Evolutionary conservation across 2,113 vertebrate species (phyloP), one percentile per base, ranked within the genome.

Genomic region (Aramus guarauna): DNA sequence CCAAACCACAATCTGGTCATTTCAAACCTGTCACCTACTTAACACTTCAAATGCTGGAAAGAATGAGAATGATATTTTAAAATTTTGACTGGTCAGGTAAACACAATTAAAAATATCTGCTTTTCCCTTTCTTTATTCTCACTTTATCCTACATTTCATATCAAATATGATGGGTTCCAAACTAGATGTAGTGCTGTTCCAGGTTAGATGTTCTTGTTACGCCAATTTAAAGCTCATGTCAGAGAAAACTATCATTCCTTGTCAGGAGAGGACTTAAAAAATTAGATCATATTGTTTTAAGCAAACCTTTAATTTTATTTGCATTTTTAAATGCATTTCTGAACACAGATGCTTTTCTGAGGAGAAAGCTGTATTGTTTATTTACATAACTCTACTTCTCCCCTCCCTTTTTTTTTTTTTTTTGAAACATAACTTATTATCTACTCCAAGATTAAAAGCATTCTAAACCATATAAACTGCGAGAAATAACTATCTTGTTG

Each of bases 401-500:
- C 88, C n/a, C 12, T 13, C 55, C 36, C 45, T 76, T 41, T 69
- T 64, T 75, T 48, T 76, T 41, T 69, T 64, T 75, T 68, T 36
- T 0, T n/a, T 80, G 90, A 95, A 84, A 56, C 85, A 87, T 97
- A 95, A 97, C 92, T 97, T 96, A 95, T 92, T 97, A 93, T 97
- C 79, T 90, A 60, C 80, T 96, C 85, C 83, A 94, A 89, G 92
- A 97, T 95, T 96, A 93, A 96, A 97, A 96, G 81, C 83, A 93
- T 97, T 92, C 95, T 92, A 96, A 97, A 97, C 87, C 68, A 59
- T 79, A 94, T 91, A 92, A 97, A 37, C 67, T 85, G 80, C 9
- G 1, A 92, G 90, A 97, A 97, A 91, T 72, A 97, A 94, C 86
- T 78, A 81, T 95, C 94, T 79, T 96, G 77, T 84, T 97, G 96